Conservation (phyloP, 2,113 vertebrate genomes). For the Scopus umbretta region DNA sequence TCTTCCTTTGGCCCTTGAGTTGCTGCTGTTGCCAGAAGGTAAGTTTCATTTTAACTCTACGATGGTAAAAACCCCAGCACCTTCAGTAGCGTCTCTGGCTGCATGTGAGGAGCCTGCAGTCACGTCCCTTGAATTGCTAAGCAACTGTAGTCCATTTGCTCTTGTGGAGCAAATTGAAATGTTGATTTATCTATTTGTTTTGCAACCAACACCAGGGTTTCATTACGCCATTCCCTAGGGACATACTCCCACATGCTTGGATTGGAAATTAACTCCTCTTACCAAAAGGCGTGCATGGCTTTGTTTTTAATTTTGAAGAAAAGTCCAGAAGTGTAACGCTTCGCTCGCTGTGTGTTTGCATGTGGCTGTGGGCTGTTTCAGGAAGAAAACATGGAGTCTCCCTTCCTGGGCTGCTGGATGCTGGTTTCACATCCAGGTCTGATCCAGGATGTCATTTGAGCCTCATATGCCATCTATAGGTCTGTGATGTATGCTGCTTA, state of each 20-base stretch:
- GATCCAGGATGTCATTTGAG: neutral
- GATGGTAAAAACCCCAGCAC: neutral
- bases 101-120: neutral
- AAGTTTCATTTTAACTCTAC: neutral
- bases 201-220: conserved; percentile 63
- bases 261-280: conserved; percentile 64
- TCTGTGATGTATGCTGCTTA: neutral
- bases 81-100: neutral
- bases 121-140: conserved; percentile 60
- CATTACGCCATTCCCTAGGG: conserved; percentile 48
- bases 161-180: conserved; percentile 71
- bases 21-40: neutral
- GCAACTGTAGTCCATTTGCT: conserved; percentile 46
- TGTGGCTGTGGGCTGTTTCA: rapidly evolving
- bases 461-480: neutral
- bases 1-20: neutral
- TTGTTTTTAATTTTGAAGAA: neutral
- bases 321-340: neutral
- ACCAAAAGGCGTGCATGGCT: neutral
- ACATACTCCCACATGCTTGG: conserved; percentile 4
- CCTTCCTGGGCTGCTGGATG: neutral
- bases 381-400: neutral
- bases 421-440: neutral
- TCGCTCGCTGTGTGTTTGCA: neutral
- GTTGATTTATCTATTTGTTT: conserved; percentile 80